Conservation (phyloP, 2,888 invertebrate genomes). For the Lydus trimaculatus region DNA sequence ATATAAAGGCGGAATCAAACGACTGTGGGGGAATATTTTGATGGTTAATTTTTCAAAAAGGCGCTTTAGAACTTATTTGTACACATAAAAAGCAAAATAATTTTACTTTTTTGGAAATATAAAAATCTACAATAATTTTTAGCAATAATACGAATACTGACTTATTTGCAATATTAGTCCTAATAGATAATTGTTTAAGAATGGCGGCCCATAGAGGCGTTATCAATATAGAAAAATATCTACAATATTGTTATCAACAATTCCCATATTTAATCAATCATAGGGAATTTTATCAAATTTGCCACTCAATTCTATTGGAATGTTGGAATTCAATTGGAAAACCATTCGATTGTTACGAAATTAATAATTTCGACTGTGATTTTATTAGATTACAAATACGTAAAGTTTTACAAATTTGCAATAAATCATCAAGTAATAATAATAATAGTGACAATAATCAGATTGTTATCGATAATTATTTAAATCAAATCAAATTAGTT, state of each 20-base stretch:
- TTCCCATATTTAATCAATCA: background rate
- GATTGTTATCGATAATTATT: background rate
- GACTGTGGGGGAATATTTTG: too few relatives aligned
- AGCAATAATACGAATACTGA: background rate
- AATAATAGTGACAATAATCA: background rate
- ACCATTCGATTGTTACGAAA: slow-evolving; percentile 5
- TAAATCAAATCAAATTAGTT: background rate
- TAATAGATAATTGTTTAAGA: background rate
- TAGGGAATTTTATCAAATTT: background rate
- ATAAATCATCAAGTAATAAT: background rate
- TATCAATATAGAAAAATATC: background rate
- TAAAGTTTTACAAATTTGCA: background rate
- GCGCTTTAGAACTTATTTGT: too few relatives aligned
- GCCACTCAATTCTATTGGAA: background rate
- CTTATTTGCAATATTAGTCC: background rate
- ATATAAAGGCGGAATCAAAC: too few relatives aligned
- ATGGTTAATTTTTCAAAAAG: too few relatives aligned
- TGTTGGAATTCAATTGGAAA: background rate
- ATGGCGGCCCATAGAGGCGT: background rate
- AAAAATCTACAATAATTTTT: too few relatives aligned
- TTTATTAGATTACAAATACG: slow-evolving; percentile 2
- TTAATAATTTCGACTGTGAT: background rate
- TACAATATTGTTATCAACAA: slow-evolving; percentile 2
- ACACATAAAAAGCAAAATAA: too few relatives aligned
- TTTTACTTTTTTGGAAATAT: too few relatives aligned